A percentile compares a stretch with the other conserved stretches of the same genome.
Evolutionary conservation across 1,140 invertebrate genomes (phyloP).

Genomic region (Eumeta japonica): DNA sequence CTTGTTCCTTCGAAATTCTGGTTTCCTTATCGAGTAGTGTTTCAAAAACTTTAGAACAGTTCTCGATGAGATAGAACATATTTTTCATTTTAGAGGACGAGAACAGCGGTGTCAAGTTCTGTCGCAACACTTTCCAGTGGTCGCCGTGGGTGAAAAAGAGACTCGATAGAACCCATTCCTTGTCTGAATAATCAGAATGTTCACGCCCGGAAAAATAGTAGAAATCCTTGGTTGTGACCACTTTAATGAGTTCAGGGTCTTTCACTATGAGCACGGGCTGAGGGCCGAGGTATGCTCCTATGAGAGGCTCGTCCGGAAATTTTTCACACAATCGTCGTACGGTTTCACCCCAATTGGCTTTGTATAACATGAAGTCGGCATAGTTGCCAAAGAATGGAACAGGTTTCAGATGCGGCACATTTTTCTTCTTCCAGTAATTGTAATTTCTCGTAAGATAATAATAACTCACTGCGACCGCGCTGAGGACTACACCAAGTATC

Average conservation of each 20-base stretch:
- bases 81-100: slow-evolving; percentile 59
- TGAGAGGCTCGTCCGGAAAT: slow-evolving; percentile 30
- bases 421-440: slow-evolving; percentile 38
- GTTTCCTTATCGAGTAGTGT: slow-evolving; percentile 17
- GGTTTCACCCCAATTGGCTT: slow-evolving; percentile 14
- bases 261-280: slow-evolving; percentile 43
- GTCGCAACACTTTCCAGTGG: slow-evolving; percentile 57
- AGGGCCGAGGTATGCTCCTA: slow-evolving; percentile 41
- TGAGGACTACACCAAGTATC: no score
- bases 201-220: slow-evolving; percentile 53
- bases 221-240: slow-evolving; percentile 34
- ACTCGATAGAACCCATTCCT: slow-evolving; percentile 27
- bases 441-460: slow-evolving; percentile 14
- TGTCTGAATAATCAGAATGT: slow-evolving; percentile 42
- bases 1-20: slow-evolving; percentile 14
- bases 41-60: slow-evolving; percentile 34
- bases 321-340: slow-evolving; percentile 19
- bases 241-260: slow-evolving; percentile 28
- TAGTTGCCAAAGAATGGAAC: slow-evolving; percentile 39
- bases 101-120: slow-evolving; percentile 61
- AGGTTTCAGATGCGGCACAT: slow-evolving; percentile 32
- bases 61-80: slow-evolving; percentile 50
- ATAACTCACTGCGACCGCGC: no score
- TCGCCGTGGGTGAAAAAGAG: slow-evolving; percentile 29
- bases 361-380: slow-evolving; percentile 24